Evolutionary conservation across 2,888 invertebrate genomes (phyloP), one percentile per base, ranked within the genome.

Genomic region (Parnassius mnemosyne): DNA sequence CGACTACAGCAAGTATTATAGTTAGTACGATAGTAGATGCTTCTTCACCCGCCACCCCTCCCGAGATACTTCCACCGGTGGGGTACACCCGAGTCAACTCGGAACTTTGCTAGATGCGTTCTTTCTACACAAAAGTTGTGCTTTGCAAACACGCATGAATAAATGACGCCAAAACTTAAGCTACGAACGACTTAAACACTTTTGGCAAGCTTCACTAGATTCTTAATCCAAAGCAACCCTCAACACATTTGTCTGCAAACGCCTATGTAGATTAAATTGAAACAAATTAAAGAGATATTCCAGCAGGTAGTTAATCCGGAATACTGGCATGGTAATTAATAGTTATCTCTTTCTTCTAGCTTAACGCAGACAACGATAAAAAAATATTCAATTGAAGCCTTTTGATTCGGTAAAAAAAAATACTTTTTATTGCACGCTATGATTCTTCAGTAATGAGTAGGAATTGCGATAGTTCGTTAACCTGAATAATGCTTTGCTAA

Each of bases 1-100:
- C 83, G 90, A 90, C 87, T 90, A 89, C 89, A 90, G 90, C 89
- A 90, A 90, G 89, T 90, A 90, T 90, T 90, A 90, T 87, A 89
- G 90, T 90, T 89, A 89, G 90, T 89, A 87, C 67, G 70, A 74
- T 76, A 80, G 87, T 89, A 89, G 89, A 79, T 78, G 89, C 90
- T 90, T 89, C 70, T 70, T 73, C 83, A 77, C 81, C 81, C 74
- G 76, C 75, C 67, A 67, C 70, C 71, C 68, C 71, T 67, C 68
- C 46, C 63, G 60, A 54, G 56, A 61, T 72, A 76, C 75, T 73
- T 73, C 63, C 71, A 70, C 65, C 66, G 75, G 75, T 74, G 69
- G 75, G 75, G 74, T 66, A 64, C 12, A 49, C 67, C 54, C 61
- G 60, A 62, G 56, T 61, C 41, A 53, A 51, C 49, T 61, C 69